Percentiles rank a stretch among this genome's conserved stretches.
Evolutionary conservation across 2,797 vertebrate genomes (phyloP).

Genomic region (Peromyscus melanophrys): DNA sequence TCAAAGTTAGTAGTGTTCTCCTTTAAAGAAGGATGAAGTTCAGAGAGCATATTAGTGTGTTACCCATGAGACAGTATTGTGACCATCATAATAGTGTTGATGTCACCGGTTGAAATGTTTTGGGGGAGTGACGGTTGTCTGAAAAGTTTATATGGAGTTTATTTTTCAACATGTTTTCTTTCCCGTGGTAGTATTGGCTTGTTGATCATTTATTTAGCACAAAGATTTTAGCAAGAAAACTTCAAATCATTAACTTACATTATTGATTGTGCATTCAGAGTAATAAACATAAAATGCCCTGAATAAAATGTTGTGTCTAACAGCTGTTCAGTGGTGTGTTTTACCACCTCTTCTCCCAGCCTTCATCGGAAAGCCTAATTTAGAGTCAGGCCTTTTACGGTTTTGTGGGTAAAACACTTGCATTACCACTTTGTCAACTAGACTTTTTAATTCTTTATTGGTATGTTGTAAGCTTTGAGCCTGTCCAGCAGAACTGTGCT

Average conservation of each 20-base stretch:
- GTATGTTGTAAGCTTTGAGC: constrained; percentile 87
- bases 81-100: constrained; percentile 69
- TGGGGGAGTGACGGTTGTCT: constrained; percentile 75
- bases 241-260: constrained; percentile 89
- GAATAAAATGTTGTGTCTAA: constrained; percentile 90
- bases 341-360: constrained; percentile 90
- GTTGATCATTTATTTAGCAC: constrained; percentile 90
- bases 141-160: constrained; percentile 83
- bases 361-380: constrained; percentile 90
- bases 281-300: constrained; percentile 89
- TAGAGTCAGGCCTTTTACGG: constrained; percentile 88
- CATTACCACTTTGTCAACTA: constrained; percentile 89
- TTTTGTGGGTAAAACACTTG: constrained; percentile 89
- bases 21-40: constrained; percentile 56
- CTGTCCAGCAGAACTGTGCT: constrained; percentile 84
- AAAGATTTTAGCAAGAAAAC: constrained; percentile 88
- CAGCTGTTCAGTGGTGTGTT: constrained; percentile 90
- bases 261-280: constrained; percentile 86
- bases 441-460: constrained; percentile 88
- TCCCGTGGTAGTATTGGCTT: constrained; percentile 87
- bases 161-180: constrained; percentile 85
- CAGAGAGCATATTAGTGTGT: constrained; percentile 70
- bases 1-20: constrained; percentile 64
- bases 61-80: constrained; percentile 50
- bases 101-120: constrained; percentile 77